Evolutionary conservation across 2,888 invertebrate genomes (phyloP).

Genomic region (Amiota communis): DNA sequence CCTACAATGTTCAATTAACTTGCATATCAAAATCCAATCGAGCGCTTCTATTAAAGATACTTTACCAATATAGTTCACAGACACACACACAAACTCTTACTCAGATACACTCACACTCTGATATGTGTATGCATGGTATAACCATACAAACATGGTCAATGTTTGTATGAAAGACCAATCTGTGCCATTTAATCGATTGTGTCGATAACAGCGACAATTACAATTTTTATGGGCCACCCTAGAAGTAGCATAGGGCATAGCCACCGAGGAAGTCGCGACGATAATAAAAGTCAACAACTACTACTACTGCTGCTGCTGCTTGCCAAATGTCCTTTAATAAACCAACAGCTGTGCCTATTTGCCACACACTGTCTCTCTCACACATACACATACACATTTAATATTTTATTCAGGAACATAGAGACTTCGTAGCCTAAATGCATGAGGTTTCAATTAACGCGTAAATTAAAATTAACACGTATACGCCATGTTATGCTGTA

Average conservation of each 20-base stretch:
- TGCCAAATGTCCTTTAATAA: conserved; percentile 23
- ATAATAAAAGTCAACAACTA: conserved; percentile 1
- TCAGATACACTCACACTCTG: too few relatives aligned
- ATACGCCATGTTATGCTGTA: conserved; percentile 37
- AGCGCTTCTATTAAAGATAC: conserved; percentile 61
- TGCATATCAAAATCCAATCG: conserved; percentile 65
- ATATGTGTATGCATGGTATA: too few relatives aligned
- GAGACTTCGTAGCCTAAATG: conserved; percentile 15
- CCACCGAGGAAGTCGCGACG: not conserved
- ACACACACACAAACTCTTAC: conserved; percentile 36
- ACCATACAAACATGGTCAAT: too few relatives aligned
- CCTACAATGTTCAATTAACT: conserved; percentile 61
- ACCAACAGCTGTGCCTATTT: conserved; percentile 26
- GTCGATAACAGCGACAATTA: conserved; percentile 66
- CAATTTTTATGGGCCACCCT: conserved; percentile 56
- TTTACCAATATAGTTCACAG: conserved; percentile 43
- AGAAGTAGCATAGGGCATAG: not conserved
- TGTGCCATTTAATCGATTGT: conserved; percentile 56
- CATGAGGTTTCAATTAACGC: conserved; percentile 55
- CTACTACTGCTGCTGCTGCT: not conserved
- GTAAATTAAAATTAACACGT: conserved; percentile 59
- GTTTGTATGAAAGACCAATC: conserved; percentile 35
- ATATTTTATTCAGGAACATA: not conserved
- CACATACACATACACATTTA: not conserved
- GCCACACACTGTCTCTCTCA: conserved; percentile 4